Conservation (phyloP, 2,888 invertebrate species). For the Hirtodrosophila trivittata region DNA sequence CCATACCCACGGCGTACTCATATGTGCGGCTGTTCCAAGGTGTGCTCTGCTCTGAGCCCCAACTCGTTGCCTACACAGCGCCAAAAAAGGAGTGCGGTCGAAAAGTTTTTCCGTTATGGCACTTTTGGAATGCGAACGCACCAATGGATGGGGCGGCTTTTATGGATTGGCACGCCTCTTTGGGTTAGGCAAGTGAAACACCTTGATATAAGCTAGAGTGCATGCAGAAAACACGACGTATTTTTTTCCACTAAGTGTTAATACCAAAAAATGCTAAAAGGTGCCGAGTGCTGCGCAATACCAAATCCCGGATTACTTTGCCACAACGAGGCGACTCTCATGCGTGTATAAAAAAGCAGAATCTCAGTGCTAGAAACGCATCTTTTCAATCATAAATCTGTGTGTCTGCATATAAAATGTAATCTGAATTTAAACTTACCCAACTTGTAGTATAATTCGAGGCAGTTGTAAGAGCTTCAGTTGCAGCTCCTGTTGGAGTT, state of each 20-base stretch:
- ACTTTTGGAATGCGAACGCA: constrained; percentile 52
- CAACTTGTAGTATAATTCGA: too few relatives aligned
- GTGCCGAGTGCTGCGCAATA: not conserved
- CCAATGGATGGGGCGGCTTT: constrained; percentile 57
- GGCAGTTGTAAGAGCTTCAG: too few relatives aligned
- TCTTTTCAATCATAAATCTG: too few relatives aligned
- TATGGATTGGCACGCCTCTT: constrained; percentile 62
- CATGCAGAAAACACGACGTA: constrained; percentile 24
- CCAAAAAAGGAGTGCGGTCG: constrained; percentile 58
- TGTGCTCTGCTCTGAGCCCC: constrained; percentile 32
- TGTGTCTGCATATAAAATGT: too few relatives aligned
- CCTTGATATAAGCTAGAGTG: constrained; percentile 19
- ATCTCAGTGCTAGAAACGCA: too few relatives aligned
- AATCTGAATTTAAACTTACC: too few relatives aligned
- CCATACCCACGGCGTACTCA: not conserved
- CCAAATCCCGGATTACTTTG: not conserved
- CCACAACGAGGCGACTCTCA: too few relatives aligned
- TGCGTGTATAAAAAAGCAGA: too few relatives aligned
- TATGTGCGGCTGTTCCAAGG: constrained; percentile 61
- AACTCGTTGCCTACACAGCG: constrained; percentile 65
- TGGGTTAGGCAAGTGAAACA: constrained; percentile 19
- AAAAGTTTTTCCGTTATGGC: constrained; percentile 62
- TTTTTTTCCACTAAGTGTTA: constrained; percentile 3
- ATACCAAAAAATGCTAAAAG: constrained; percentile 9
- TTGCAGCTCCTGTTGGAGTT: too few relatives aligned